These are phyloP conservation scores for Digitonthophagus gazella DNA, from an alignment of 2,888 invertebrate species.

Conservation along the genomic window DNA sequence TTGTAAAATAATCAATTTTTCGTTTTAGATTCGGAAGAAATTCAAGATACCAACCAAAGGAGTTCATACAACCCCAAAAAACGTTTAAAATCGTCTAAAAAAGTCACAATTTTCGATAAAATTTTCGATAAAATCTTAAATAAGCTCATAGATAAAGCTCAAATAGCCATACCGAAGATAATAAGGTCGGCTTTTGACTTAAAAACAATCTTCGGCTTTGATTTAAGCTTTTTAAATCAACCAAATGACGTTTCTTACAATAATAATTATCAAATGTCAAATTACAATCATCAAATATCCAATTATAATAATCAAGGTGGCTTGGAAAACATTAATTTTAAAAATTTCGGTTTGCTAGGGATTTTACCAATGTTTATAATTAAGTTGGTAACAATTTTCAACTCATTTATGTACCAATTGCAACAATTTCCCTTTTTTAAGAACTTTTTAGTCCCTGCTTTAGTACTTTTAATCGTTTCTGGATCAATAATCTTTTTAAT, in stretches of 20 bases:
- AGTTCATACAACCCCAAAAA: conserved; percentile 20
- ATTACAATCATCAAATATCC: conserved; percentile 7
- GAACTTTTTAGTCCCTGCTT: conserved; percentile 44
- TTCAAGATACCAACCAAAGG: conserved; percentile 10
- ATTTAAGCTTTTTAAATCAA: conserved; percentile 9
- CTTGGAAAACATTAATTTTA: background rate
- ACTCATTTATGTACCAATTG: conserved; percentile 40
- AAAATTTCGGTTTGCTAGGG: conserved; percentile 40
- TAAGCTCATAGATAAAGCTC: conserved; percentile 39
- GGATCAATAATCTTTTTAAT: conserved; percentile 45
- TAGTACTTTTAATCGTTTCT: conserved; percentile 39
- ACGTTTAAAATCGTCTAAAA: conserved; percentile 26
- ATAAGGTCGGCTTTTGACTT: conserved; percentile 40
- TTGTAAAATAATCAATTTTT: conserved; percentile 14
- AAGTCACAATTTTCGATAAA: conserved; percentile 38
- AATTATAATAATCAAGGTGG: background rate
- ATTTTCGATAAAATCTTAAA: conserved; percentile 44
- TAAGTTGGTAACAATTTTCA: conserved; percentile 41
- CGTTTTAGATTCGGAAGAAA: conserved; percentile 8
- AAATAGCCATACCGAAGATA: conserved; percentile 37
- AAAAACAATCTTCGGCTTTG: conserved; percentile 22
- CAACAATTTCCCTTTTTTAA: conserved; percentile 45
- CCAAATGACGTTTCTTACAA: conserved; percentile 13
- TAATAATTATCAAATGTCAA: conserved; percentile 16
- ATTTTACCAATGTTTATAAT: conserved; percentile 44